Base-by-base conservation (phyloP, 2,797 vertebrate species). In the Acanthornis magna region DNA sequence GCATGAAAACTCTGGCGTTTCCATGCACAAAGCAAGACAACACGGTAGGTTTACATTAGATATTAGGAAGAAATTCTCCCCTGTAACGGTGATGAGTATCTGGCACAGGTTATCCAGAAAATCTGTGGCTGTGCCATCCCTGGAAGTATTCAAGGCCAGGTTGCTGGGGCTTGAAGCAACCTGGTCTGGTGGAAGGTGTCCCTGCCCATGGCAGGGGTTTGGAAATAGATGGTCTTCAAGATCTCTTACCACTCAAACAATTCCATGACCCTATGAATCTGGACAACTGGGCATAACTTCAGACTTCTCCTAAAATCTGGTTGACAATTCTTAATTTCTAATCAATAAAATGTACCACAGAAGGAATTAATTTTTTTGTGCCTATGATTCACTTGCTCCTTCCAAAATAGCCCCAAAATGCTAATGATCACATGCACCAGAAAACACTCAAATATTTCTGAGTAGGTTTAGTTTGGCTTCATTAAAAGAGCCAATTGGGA, bases 381-480 rank as follows among this genome's bases (percentile, higher is more conserved):
- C 2, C 17, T 57, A 4, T 16, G 62, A n/a, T 62, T 8, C 3
- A 16, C 4, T 9, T 47, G 1, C 4, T 26, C 2, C 1, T 5
- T 17, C 8, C 1, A 32, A 29, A 63, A 40, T 61, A 45, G 4
- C 3, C 54, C 20, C 11, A 76, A 42, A 23, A 1, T 25, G 21
- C 2, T 34, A 67, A 34, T 21, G 9, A 42, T 23, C 8, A 38
- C 27, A 7, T 13, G 5, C 11, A 20, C 7, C 7, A 12, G 34
- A 62, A 73, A 51, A 51, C 47, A 47, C n/a, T 29, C 2, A 54
- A 57, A 73, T 79, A 85, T 13, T 79, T 83, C 13, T 54, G 16
- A 53, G 61, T 13, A 50, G 21, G 21, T 65, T 83, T 58, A 21
- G 8, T 72, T 50, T 72, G 18, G 9, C 58, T 84, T 81, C 13